Percentiles rank a stretch among this genome's conserved stretches.
Conservation (phyloP, 1,140 invertebrate species). For the Telenomus remus region DNA sequence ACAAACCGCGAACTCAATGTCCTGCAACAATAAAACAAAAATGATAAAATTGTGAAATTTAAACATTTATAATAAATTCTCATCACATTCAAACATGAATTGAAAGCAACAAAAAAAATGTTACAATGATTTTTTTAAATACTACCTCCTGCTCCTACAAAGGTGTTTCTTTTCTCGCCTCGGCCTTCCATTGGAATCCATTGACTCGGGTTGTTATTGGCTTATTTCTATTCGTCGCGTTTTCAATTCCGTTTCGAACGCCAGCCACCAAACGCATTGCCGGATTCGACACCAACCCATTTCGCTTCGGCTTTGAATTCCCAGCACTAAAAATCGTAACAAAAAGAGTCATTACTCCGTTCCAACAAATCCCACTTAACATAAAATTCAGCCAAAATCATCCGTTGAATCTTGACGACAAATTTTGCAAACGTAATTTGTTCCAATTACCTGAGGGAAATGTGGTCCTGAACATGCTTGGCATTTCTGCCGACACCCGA, state of each 20-base stretch:
- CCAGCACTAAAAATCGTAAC: slow-evolving; percentile 66
- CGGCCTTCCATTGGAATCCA: slow-evolving; percentile 75
- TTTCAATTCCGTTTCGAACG: slow-evolving; percentile 83
- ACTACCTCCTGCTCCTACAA: slow-evolving; percentile 70
- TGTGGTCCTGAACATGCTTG: slow-evolving; percentile 64
- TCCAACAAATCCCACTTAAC: too few species aligned
- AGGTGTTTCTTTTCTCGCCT: slow-evolving; percentile 73
- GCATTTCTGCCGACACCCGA: slow-evolving; percentile 62
- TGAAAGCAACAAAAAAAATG: too few species aligned
- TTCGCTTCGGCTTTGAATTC: slow-evolving; percentile 83
- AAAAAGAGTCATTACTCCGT: too few species aligned
- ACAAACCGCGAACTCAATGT: slow-evolving; percentile 55
- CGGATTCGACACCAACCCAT: slow-evolving; percentile 94
- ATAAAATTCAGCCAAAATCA: too few species aligned
- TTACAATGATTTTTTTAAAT: background rate
- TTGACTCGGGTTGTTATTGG: slow-evolving; percentile 74
- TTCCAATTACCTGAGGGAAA: slow-evolving; percentile 67
- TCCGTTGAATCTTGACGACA: too few species aligned
- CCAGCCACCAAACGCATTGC: slow-evolving; percentile 84
- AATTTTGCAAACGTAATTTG: background rate
- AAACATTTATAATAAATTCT: too few species aligned
- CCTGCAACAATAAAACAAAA: slow-evolving; percentile 52
- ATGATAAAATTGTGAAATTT: too few species aligned
- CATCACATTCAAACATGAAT: background rate
- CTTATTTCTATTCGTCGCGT: slow-evolving; percentile 74